phyloP scores from a whole-genome alignment of 2,797 vertebrate species.

The Leontopithecus rosalia region DNA sequence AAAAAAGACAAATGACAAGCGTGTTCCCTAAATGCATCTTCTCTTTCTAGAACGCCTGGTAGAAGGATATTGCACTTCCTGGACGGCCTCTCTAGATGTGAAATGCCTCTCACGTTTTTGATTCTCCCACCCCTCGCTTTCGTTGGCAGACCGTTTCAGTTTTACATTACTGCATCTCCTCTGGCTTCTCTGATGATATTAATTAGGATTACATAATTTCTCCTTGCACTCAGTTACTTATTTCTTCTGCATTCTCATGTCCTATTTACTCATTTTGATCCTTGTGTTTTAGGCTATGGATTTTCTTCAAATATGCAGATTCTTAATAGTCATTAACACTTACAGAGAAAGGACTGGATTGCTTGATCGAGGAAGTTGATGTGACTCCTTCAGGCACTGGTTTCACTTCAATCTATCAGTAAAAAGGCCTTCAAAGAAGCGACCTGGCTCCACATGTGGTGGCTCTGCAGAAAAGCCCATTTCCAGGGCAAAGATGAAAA shows the following conservation, averaged over 20 bases:
- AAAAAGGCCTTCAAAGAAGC: neutral
- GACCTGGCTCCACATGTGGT: accelerated
- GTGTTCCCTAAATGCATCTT: neutral
- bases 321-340: neutral
- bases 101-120: neutral
- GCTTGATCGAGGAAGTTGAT: neutral
- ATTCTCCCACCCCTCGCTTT: neutral
- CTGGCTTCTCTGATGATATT: neutral
- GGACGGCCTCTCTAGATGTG: neutral
- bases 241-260: neutral
- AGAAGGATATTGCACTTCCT: neutral
- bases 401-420: neutral
- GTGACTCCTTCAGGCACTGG: neutral
- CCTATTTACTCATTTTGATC: neutral
- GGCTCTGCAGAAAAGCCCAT: neutral
- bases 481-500: neutral
- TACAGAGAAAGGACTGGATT: neutral
- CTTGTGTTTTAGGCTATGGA: neutral
- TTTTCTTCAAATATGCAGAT: neutral
- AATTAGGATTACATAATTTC: neutral
- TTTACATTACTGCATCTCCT: neutral
- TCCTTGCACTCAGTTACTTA: neutral
- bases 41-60: neutral
- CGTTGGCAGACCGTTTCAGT: neutral
- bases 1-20: neutral